Base-by-base conservation (phyloP, 2,113 vertebrate species). In the Chelonoidis abingdonii region DNA sequence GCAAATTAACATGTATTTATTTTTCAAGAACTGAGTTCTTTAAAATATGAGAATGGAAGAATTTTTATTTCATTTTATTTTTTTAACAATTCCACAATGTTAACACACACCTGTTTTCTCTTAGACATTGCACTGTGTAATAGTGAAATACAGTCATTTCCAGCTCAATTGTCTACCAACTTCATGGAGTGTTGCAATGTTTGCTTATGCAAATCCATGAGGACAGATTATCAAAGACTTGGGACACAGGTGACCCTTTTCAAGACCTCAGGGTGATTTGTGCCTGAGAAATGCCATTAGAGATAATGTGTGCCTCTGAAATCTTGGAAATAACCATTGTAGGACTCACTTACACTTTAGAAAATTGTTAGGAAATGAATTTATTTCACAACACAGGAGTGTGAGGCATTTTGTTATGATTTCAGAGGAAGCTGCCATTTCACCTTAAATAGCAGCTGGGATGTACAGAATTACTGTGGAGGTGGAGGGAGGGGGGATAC, bases 271-370 rank as follows among this genome's bases (percentile, higher is more conserved):
- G 90, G 86, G 65, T 65, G 80, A 19, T 16, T 19, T 86, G 2
- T 8, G 84, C 3, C 0, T 92, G 87, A 53, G 31, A 97, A 86
- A 65, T 65, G 31, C 10, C 91, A 75, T 92, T 94, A 86, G 83
- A 95, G 53, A 88, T 1, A 4, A 78, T 3, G 91, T 16, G 2
- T 38, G n/a, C 62, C 62, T 69, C 62, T 69, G 62, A 69, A 80
- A 80, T 86, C 93, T 95, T 54, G 57, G 31, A 96, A 93, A 93
- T 83, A 93, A 96, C 89, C 85, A 88, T 6, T 78, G 25, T 14
- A 35, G 41, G 50, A 16, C 93, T 91, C 62, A 31, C 49, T 3
- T 56, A 35, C 35, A 72, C 10, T 59, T 90, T 35, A 76, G 89
- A 93, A 94, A 91, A 89, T 4, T 65, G 41, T 24, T 50, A 75